phyloP scores from a whole-genome alignment of 2,888 invertebrate genomes.

The Stomorhina lunata region DNA sequence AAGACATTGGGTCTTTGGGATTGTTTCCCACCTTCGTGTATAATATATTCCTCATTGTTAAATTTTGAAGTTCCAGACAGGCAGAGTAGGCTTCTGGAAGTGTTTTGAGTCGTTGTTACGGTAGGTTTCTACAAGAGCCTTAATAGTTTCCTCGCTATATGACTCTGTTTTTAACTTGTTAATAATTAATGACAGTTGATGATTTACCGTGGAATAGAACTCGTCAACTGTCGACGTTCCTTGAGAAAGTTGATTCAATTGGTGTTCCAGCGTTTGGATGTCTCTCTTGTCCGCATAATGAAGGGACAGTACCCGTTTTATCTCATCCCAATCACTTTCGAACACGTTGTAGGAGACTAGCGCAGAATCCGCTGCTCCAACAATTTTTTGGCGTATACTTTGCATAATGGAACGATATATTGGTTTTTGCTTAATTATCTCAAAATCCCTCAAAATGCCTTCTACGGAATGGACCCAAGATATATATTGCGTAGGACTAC shows the following conservation, averaged over 20 bases:
- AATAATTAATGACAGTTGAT: no score
- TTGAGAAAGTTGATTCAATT: background rate
- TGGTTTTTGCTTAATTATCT: constrained; percentile 39
- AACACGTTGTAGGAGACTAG: constrained; percentile 54
- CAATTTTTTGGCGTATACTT: no score
- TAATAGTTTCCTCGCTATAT: no score
- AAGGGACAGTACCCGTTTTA: constrained; percentile 47
- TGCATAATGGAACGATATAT: constrained; percentile 57
- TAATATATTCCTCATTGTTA: constrained; percentile 15
- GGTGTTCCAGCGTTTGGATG: background rate
- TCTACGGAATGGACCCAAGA: constrained; percentile 15
- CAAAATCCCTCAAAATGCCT: constrained; percentile 32
- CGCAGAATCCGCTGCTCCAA: constrained; percentile 57
- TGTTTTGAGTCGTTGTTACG: no score
- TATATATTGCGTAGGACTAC: background rate
- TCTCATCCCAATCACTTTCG: background rate
- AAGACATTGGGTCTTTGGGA: background rate
- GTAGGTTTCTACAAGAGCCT: no score
- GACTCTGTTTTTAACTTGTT: no score
- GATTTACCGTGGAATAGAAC: no score
- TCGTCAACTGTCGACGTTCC: background rate
- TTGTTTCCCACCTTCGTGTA: background rate
- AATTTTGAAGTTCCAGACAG: constrained; percentile 29
- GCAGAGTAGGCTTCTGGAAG: no score
- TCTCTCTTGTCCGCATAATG: constrained; percentile 46